Conservation (phyloP, 1,140 invertebrate species). For the Limonius californicus region DNA sequence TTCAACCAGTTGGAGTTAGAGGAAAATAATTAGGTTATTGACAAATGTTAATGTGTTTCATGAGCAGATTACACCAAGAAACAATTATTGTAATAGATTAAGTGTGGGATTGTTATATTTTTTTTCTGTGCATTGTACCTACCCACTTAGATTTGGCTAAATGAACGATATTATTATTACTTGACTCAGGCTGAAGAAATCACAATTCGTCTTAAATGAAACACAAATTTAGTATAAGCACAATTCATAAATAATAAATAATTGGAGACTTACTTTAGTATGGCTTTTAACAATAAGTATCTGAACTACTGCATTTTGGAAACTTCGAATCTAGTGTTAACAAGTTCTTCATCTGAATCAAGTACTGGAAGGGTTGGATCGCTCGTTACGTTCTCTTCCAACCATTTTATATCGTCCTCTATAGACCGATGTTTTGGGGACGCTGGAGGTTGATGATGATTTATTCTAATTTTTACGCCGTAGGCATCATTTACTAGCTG, state of each 20-base stretch:
- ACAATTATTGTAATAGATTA: too few relatives aligned
- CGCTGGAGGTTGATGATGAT: constrained; percentile 40
- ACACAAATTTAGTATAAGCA: not conserved
- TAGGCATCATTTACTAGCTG: constrained; percentile 81
- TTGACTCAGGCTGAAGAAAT: too few relatives aligned
- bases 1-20: too few relatives aligned
- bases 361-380: constrained; percentile 74
- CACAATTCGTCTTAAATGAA: not conserved
- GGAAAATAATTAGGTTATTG: too few relatives aligned
- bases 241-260: not conserved
- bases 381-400: constrained; percentile 82
- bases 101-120: too few relatives aligned
- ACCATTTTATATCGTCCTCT: constrained; percentile 86
- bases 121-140: too few relatives aligned
- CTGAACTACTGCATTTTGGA: constrained; percentile 78
- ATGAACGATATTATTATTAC: too few relatives aligned
- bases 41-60: too few relatives aligned
- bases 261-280: too few relatives aligned
- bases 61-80: too few relatives aligned
- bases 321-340: constrained; percentile 84
- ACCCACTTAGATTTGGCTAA: too few relatives aligned
- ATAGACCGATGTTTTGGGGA: constrained; percentile 45
- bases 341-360: constrained; percentile 87
- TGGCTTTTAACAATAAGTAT: too few relatives aligned
- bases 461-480: constrained; percentile 72